Percentiles rank a stretch among this genome's conserved stretches.
phyloP scores from a whole-genome alignment of 2,113 vertebrate species.

The Scomber colias region DNA sequence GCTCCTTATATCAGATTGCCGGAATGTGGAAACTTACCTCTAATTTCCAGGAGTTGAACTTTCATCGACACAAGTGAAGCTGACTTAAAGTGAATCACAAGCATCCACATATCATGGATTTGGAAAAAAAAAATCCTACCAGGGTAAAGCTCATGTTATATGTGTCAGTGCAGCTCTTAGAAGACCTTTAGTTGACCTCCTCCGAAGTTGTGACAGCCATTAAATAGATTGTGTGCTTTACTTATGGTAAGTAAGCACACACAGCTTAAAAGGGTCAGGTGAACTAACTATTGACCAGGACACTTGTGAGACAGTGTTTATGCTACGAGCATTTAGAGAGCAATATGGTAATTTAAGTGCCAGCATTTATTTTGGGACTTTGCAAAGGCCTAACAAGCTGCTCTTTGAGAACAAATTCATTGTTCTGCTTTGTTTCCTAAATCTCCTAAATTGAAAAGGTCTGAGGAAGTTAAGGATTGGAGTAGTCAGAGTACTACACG shows the following conservation, averaged over 20 bases:
- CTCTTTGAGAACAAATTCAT: constrained; percentile 22
- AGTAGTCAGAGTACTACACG: constrained; percentile 42
- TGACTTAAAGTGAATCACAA: not conserved
- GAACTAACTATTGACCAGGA: not conserved
- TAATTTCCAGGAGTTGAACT: constrained; percentile 59
- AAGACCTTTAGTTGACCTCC: constrained; percentile 13
- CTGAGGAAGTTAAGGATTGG: constrained; percentile 51
- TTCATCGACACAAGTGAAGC: constrained; percentile 29
- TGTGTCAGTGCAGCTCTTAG: not conserved
- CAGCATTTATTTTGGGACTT: not conserved
- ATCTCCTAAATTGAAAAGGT: constrained; percentile 21
- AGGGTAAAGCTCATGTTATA: constrained; percentile 3
- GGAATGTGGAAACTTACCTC: constrained; percentile 49
- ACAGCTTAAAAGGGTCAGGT: not conserved
- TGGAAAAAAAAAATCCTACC: not conserved
- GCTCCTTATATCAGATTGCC: constrained; percentile 47
- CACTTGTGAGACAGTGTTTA: not conserved
- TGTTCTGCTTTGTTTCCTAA: constrained; percentile 21
- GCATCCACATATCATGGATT: constrained; percentile 11
- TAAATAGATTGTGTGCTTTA: constrained; percentile 5
- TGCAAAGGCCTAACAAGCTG: not conserved
- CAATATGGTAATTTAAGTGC: constrained; percentile 23
- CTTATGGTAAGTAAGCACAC: constrained; percentile 1
- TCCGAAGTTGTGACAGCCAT: constrained; percentile 12
- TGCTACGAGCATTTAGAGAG: constrained; percentile 28